A percentile compares a stretch with the other conserved stretches of the same genome.
Conservation (phyloP, 2,113 vertebrate genomes). For the Eurystomus gularis region DNA sequence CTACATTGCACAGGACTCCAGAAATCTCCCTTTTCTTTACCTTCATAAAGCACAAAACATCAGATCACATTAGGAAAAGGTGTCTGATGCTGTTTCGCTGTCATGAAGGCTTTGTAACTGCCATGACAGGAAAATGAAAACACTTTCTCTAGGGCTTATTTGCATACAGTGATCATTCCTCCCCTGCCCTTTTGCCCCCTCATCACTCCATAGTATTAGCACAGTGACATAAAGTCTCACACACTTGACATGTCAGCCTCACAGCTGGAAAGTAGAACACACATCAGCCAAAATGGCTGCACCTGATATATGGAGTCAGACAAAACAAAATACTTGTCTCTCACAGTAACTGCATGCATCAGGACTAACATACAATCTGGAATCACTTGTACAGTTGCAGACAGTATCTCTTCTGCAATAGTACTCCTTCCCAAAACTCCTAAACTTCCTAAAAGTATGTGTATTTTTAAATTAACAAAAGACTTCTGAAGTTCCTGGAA, state of each 20-base stretch:
- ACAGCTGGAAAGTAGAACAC: neutral
- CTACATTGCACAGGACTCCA: neutral
- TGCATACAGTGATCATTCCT: neutral
- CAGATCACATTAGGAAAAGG: neutral
- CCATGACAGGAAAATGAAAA: neutral
- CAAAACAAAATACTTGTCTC: neutral
- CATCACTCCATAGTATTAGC: neutral
- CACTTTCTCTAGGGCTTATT: neutral
- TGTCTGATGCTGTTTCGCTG: neutral
- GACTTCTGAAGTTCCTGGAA: constrained; percentile 47
- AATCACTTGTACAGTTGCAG: neutral
- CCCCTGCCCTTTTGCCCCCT: neutral
- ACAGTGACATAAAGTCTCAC: neutral
- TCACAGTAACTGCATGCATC: neutral
- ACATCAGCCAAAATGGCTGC: neutral
- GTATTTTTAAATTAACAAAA: neutral
- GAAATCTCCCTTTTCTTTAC: neutral
- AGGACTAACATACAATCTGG: neutral
- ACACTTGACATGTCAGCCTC: neutral
- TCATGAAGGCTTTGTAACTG: neutral
- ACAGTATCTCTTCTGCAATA: neutral
- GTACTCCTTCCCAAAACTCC: neutral
- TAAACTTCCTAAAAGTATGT: neutral
- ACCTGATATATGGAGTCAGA: neutral
- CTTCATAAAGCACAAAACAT: neutral